Percentiles rank a stretch among this genome's conserved stretches.
These are phyloP conservation scores for Hesperia comma DNA, from an alignment of 2,888 invertebrate species.

Conservation along the genomic window DNA sequence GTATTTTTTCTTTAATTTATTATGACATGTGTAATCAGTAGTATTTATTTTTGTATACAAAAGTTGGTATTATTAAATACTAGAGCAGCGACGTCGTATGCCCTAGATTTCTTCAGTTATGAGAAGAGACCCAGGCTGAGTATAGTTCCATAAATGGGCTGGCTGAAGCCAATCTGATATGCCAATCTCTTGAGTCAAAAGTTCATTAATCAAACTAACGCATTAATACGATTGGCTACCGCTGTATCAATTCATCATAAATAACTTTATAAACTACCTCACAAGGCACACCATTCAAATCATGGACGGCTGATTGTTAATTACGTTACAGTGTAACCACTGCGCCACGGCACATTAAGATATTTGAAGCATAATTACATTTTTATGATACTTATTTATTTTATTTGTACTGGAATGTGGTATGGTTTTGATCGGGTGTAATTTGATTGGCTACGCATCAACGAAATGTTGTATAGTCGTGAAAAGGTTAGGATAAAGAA, in stretches of 20 bases:
- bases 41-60: too few species aligned
- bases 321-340: not conserved
- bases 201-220: not conserved
- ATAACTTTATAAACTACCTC: not conserved
- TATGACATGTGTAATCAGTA: too few species aligned
- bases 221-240: not conserved
- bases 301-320: not conserved
- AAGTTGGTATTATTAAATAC: too few species aligned
- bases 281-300: not conserved
- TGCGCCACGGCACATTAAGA: not conserved
- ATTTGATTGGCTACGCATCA: not conserved
- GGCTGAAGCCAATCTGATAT: not conserved
- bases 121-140: too few species aligned
- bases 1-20: too few species aligned
- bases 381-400: not conserved
- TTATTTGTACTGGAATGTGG: not conserved
- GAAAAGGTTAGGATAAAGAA: too few species aligned
- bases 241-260: not conserved
- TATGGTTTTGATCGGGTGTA: not conserved
- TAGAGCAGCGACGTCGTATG: too few species aligned
- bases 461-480: not conserved
- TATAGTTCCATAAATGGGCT: too few species aligned
- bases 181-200: not conserved
- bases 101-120: too few species aligned
- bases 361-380: not conserved